These are phyloP conservation scores for Ferdinandea cuprea DNA, from an alignment of 2,888 invertebrate genomes.

Conservation along the genomic window DNA sequence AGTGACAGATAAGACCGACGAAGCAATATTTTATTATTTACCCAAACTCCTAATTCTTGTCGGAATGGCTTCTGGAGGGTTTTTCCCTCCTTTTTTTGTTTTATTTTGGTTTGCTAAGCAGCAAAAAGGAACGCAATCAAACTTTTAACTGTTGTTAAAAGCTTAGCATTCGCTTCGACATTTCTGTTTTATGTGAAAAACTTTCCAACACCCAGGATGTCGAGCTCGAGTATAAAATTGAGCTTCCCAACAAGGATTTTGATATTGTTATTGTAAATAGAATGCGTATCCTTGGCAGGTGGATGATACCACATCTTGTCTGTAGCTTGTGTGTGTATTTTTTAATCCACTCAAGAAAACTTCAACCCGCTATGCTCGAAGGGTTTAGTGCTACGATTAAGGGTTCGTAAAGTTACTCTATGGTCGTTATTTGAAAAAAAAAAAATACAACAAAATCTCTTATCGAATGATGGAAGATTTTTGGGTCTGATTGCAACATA, in stretches of 20 bases:
- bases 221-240: constrained; percentile 40
- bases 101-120: not conserved
- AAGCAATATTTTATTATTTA: constrained; percentile 32
- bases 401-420: constrained; percentile 60
- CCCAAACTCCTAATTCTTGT: constrained; percentile 31
- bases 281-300: not conserved
- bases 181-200: constrained; percentile 56
- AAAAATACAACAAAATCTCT: constrained; percentile 39
- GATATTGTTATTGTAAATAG: constrained; percentile 8
- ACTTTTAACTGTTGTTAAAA: constrained; percentile 55
- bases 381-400: constrained; percentile 48
- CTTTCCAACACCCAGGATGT: constrained; percentile 32
- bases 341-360: constrained; percentile 43
- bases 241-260: constrained; percentile 51
- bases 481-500: constrained; percentile 65
- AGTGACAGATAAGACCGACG: constrained; percentile 63
- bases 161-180: constrained; percentile 41
- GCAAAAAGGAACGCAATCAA: constrained; percentile 43
- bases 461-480: constrained; percentile 62
- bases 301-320: not conserved
- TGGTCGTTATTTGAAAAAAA: constrained; percentile 50
- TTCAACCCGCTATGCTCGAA: constrained; percentile 11
- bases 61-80: not conserved
- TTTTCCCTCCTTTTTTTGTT: not conserved
- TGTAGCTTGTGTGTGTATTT: constrained; percentile 9